Evolutionary conservation across 2,113 vertebrate genomes (phyloP).

Genomic region (Aix galericulata): DNA sequence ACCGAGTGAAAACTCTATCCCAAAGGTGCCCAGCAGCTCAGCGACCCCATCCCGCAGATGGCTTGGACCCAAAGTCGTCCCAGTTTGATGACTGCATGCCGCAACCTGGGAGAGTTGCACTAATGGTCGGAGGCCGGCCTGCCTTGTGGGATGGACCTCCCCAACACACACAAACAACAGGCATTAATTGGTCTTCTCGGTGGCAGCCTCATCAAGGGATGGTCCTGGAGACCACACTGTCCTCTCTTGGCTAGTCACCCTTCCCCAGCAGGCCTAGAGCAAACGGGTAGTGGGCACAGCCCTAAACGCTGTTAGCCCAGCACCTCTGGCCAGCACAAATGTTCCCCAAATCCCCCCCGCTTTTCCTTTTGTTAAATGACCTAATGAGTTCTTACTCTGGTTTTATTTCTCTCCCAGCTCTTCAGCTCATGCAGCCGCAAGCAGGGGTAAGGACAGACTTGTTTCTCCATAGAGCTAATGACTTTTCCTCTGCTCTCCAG

Average conservation of each 20-base stretch:
- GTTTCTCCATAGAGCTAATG: constrained; percentile 31
- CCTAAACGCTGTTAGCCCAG: background rate
- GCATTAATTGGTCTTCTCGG: background rate
- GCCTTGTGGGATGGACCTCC: background rate
- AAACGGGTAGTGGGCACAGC: background rate
- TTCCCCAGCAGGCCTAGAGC: background rate
- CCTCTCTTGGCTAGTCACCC: background rate
- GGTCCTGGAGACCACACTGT: background rate
- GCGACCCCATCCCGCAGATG: background rate
- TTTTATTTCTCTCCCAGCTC: background rate
- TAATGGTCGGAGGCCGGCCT: background rate
- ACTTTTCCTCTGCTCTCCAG: constrained; percentile 30
- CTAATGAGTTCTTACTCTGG: background rate
- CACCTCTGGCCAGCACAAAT: background rate
- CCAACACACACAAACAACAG: background rate
- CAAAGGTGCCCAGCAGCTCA: background rate
- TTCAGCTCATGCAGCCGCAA: background rate
- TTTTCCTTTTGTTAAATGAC: background rate
- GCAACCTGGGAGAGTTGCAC: background rate
- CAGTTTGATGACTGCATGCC: background rate
- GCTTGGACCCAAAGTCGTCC: background rate
- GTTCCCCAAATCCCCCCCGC: background rate
- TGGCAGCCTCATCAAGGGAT: background rate
- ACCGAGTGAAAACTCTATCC: background rate
- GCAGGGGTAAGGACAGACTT: background rate